Percentiles rank a stretch among this genome's conserved stretches.
These are phyloP conservation scores for Heliconius hortense DNA, from an alignment of 2,888 invertebrate species.

Conservation along the genomic window DNA sequence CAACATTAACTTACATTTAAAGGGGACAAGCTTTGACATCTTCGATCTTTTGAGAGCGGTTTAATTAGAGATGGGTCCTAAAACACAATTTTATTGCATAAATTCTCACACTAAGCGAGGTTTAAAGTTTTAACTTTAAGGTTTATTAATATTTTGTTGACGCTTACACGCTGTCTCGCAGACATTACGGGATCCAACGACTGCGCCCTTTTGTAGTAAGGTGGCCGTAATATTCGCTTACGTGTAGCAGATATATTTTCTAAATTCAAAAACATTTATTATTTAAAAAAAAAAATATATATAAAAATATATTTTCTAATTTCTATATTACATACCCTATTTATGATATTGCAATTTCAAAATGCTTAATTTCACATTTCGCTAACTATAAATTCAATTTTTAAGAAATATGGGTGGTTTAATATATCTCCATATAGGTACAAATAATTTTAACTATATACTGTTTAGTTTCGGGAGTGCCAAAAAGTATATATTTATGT, in stretches of 20 bases:
- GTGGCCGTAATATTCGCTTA: constrained; percentile 46
- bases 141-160: background rate
- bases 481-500: constrained; percentile 14
- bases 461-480: no score
- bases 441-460: background rate
- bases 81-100: constrained; percentile 36
- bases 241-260: constrained; percentile 39
- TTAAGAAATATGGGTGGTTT: no score
- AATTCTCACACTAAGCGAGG: background rate
- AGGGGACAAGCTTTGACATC: constrained; percentile 65
- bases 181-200: constrained; percentile 52
- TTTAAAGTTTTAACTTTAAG: background rate
- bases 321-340: no score
- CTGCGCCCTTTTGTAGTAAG: constrained; percentile 53
- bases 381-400: no score
- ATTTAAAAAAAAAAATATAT: background rate
- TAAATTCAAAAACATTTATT: background rate
- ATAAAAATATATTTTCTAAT: background rate
- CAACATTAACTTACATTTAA: constrained; percentile 50
- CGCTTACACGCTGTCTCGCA: constrained; percentile 47
- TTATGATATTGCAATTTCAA: no score
- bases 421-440: no score
- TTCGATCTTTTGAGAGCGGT: constrained; percentile 48
- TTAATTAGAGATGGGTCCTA: constrained; percentile 48
- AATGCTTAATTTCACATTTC: no score